Evolutionary conservation across 2,888 invertebrate species (phyloP).

Genomic region (Spialia ferax): DNA sequence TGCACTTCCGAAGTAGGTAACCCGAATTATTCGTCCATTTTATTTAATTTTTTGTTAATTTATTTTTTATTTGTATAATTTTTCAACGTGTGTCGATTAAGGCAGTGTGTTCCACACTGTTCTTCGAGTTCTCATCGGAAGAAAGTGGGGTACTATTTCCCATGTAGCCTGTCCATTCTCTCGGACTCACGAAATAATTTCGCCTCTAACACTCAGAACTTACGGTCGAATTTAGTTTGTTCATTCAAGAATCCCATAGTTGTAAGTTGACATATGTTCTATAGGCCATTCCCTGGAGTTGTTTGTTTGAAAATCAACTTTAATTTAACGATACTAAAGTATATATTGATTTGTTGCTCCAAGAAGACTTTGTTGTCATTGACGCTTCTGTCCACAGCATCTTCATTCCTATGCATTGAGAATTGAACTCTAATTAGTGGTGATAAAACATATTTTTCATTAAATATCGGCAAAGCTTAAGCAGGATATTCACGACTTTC

Average conservation of each 20-base stretch:
- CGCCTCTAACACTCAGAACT: neutral
- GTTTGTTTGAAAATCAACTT: constrained; percentile 17
- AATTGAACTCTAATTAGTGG: constrained; percentile 45
- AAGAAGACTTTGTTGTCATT: constrained; percentile 29
- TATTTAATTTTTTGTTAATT: constrained; percentile 2
- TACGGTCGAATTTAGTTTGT: constrained; percentile 25
- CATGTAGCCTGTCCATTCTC: constrained; percentile 50
- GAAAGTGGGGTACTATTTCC: constrained; percentile 69
- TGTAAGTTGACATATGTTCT: constrained; percentile 22
- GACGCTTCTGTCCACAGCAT: constrained; percentile 44
- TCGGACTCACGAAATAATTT: neutral
- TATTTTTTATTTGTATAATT: neutral
- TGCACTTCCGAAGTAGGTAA: constrained; percentile 3
- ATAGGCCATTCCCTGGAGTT: constrained; percentile 34
- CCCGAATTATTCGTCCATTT: constrained; percentile 30
- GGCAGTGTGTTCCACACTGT: constrained; percentile 36
- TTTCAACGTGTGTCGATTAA: constrained; percentile 28
- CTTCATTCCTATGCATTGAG: constrained; percentile 39
- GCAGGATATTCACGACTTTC: constrained; percentile 56
- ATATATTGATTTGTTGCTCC: constrained; percentile 41
- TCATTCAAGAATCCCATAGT: constrained; percentile 13
- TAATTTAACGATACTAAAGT: constrained; percentile 18
- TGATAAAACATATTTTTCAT: constrained; percentile 43
- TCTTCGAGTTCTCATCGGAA: constrained; percentile 54
- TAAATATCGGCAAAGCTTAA: constrained; percentile 40